Evolutionary conservation across 2,113 vertebrate genomes (phyloP).

Genomic region (Terrapene triunguis): DNA sequence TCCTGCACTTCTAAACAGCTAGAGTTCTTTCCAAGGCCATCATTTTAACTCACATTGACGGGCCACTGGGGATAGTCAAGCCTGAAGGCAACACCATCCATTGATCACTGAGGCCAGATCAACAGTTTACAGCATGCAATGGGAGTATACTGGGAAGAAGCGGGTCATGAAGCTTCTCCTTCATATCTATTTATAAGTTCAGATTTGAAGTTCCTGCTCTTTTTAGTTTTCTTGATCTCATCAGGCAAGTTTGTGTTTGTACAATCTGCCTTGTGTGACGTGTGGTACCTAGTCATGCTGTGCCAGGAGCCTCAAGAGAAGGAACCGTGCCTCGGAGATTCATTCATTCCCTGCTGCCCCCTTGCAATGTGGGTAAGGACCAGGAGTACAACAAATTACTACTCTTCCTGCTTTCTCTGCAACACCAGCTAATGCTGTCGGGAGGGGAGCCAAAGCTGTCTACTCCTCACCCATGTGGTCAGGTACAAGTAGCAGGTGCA

Average conservation of each 20-base stretch:
- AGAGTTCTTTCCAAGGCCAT: background rate
- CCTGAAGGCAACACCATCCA: background rate
- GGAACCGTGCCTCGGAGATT: background rate
- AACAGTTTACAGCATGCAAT: background rate
- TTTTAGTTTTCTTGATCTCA: background rate
- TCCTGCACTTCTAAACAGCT: background rate
- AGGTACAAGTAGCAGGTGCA: background rate
- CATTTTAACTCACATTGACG: background rate
- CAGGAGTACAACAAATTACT: background rate
- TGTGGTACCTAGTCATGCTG: background rate
- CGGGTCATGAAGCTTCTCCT: background rate
- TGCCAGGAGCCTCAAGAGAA: background rate
- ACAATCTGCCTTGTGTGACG: background rate
- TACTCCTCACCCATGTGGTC: background rate
- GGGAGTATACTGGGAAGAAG: background rate
- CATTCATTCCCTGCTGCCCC: fast-evolving
- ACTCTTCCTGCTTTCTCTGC: background rate
- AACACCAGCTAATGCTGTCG: background rate
- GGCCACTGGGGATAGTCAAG: background rate
- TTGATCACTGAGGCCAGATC: background rate
- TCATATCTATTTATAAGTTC: background rate
- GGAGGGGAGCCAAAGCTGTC: background rate
- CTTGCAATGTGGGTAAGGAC: background rate
- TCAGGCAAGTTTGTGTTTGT: background rate
- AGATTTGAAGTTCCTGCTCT: background rate